Evolutionary conservation across 2,888 invertebrate genomes (phyloP).

Genomic region (Parthenolecanium corni): DNA sequence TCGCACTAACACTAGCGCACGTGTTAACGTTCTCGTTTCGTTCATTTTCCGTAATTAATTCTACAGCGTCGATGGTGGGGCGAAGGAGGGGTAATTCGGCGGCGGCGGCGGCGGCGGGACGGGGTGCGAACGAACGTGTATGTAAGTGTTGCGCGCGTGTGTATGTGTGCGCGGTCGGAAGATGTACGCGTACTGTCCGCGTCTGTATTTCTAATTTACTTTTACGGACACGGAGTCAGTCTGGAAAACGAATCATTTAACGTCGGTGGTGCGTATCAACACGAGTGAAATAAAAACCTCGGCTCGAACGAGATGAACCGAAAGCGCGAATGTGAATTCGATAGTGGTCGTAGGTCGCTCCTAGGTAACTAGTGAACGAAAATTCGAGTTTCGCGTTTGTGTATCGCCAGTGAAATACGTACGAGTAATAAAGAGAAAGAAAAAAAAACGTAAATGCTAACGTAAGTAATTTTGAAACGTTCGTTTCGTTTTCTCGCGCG

Average conservation of each 20-base stretch:
- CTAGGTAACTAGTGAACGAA: too few relatives aligned
- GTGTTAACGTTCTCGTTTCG: not conserved
- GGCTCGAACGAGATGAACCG: not conserved
- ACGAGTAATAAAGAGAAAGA: too few relatives aligned
- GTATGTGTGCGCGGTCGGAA: too few relatives aligned
- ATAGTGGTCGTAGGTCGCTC: too few relatives aligned
- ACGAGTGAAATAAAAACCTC: not conserved
- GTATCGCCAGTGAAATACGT: too few relatives aligned
- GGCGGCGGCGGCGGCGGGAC: not conserved
- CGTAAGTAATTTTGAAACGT: too few relatives aligned
- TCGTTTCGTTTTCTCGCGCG: too few relatives aligned
- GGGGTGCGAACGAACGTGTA: not conserved
- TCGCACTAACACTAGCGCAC: too few relatives aligned
- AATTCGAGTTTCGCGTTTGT: too few relatives aligned
- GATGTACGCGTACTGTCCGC: conserved; percentile 24
- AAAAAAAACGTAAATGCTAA: too few relatives aligned
- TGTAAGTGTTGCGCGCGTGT: too few relatives aligned
- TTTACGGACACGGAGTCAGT: not conserved
- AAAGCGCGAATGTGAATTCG: too few relatives aligned
- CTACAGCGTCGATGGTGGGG: conserved; percentile 4
- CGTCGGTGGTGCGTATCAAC: conserved; percentile 24
- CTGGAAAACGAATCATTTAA: conserved; percentile 22
- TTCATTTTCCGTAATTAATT: conserved; percentile 30
- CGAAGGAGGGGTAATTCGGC: not conserved
- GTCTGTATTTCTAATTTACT: conserved; percentile 26